These are phyloP conservation scores for Timandra comae DNA, from an alignment of 2,888 invertebrate species.

Conservation along the genomic window DNA sequence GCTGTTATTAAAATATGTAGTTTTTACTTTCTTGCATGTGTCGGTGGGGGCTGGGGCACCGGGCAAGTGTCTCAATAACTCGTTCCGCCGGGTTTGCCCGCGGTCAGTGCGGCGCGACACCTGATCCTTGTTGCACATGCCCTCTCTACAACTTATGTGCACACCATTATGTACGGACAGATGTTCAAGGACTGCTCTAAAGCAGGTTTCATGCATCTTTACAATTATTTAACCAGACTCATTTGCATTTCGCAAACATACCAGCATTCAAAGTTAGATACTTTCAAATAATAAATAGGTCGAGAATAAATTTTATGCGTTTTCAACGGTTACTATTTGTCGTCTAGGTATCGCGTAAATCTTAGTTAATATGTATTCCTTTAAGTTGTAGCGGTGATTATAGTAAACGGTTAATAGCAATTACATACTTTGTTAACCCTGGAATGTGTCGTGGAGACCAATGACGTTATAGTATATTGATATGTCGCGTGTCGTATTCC, in stretches of 20 bases:
- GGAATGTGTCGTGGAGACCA: conserved; percentile 24
- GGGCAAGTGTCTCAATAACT: conserved; percentile 41
- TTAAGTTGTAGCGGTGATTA: no score
- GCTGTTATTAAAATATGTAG: conserved; percentile 29
- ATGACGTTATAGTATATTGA: no score
- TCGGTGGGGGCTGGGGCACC: conserved; percentile 11
- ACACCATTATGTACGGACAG: conserved; percentile 37
- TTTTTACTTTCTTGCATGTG: conserved; percentile 45
- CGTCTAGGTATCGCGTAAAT: no score
- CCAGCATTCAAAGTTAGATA: no score
- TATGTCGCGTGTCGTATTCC: conserved; percentile 21
- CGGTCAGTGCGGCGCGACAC: conserved; percentile 70
- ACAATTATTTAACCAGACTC: no score
- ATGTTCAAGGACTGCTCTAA: conserved; percentile 43
- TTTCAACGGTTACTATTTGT: no score
- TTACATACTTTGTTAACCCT: no score
- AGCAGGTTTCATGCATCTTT: conserved; percentile 31
- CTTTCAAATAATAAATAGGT: no score
- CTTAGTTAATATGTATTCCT: no score
- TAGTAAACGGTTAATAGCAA: no score
- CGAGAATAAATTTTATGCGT: no score
- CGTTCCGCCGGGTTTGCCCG: conserved; percentile 55
- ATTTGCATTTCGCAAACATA: no score
- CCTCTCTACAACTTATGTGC: conserved; percentile 29
- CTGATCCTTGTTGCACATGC: conserved; percentile 65